Evolutionary conservation across 1,140 invertebrate species (phyloP).

Genomic region (Acromyrmex echinatior): DNA sequence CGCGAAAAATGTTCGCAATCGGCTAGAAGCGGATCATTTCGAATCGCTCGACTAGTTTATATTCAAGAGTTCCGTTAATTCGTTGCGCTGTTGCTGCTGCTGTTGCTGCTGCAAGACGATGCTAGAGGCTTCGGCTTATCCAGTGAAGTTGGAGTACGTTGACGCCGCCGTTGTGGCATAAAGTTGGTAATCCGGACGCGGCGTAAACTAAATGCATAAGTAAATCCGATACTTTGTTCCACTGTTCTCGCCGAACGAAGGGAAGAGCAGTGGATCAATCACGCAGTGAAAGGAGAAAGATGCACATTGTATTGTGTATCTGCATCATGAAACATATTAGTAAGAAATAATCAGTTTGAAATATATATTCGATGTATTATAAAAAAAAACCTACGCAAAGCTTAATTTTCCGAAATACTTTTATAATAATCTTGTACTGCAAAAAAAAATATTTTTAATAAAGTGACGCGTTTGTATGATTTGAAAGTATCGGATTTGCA

Average conservation of each 20-base stretch:
- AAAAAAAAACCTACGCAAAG: not conserved
- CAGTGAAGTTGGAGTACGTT: slow-evolving; percentile 21
- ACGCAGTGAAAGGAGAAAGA: not conserved
- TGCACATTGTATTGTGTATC: not conserved
- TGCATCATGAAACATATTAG: not conserved
- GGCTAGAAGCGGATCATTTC: slow-evolving; percentile 11
- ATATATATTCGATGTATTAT: not conserved
- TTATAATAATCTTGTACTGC: not conserved
- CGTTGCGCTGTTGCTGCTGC: not conserved
- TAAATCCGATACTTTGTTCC: slow-evolving; percentile 75
- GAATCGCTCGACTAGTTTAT: slow-evolving; percentile 59
- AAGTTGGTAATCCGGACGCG: slow-evolving; percentile 65
- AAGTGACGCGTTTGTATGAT: not conserved
- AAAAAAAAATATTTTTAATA: not conserved
- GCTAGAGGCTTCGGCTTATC: slow-evolving; percentile 40
- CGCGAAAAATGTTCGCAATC: slow-evolving; percentile 33
- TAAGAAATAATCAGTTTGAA: not conserved
- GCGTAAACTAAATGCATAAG: slow-evolving; percentile 79
- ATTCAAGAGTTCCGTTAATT: slow-evolving; percentile 68
- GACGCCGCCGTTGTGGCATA: slow-evolving; percentile 19
- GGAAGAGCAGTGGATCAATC: slow-evolving; percentile 16
- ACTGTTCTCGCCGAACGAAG: not conserved
- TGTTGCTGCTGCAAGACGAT: not conserved
- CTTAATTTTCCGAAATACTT: not conserved
- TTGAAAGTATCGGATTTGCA: not conserved